A percentile compares a stretch with the other conserved stretches of the same genome.
phyloP scores from a whole-genome alignment of 1,140 invertebrate genomes.

The Glossosoma conforme region DNA sequence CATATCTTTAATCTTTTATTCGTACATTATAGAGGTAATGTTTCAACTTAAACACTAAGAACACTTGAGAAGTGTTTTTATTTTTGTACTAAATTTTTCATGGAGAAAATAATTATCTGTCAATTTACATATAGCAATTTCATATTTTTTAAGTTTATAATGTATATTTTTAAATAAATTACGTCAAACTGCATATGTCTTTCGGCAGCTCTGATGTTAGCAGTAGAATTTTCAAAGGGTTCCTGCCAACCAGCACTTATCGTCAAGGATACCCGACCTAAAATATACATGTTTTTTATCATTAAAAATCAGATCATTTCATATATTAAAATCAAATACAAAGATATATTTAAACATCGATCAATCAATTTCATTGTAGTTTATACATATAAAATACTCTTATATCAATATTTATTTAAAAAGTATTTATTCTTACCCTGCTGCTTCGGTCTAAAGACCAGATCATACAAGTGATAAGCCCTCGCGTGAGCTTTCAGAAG shows the following conservation, averaged over 20 bases:
- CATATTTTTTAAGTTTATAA: not conserved
- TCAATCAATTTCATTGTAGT: too few species aligned
- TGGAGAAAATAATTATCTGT: not conserved
- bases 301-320: not conserved
- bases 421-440: conserved; percentile 1
- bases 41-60: not conserved
- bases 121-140: not conserved
- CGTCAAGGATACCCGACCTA: conserved; percentile 5
- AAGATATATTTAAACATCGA: too few species aligned
- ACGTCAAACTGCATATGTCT: conserved; percentile 6
- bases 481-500: conserved; percentile 51
- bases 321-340: too few species aligned
- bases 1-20: not conserved
- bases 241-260: conserved; percentile 13
- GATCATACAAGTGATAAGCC: conserved; percentile 54
- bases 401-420: not conserved
- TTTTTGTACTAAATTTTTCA: not conserved
- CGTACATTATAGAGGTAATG: not conserved
- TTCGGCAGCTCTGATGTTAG: conserved; percentile 4
- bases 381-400: too few species aligned
- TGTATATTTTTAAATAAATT: not conserved
- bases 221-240: not conserved
- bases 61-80: not conserved
- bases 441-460: conserved; percentile 15
- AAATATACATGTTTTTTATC: not conserved